phyloP scores from a whole-genome alignment of 1,140 invertebrate species.

The Goniozus legneri region DNA sequence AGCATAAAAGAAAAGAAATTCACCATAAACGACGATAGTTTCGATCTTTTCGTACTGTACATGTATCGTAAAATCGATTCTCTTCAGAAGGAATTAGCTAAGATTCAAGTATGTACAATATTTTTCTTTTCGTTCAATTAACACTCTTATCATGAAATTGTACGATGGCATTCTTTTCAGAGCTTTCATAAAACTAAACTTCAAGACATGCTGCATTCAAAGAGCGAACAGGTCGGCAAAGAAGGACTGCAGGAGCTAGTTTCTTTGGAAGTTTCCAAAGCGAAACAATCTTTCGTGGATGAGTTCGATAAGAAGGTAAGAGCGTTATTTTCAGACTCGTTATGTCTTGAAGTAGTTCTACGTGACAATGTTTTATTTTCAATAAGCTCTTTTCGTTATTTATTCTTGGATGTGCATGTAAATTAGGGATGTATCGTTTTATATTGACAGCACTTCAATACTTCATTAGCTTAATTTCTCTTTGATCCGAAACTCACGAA shows the following conservation, averaged over 20 bases:
- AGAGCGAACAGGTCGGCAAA: slow-evolving; percentile 46
- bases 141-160: neutral
- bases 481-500: too few species aligned
- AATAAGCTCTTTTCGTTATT: too few species aligned
- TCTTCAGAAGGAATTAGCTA: slow-evolving; percentile 70
- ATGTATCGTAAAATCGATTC: slow-evolving; percentile 64
- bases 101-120: slow-evolving; percentile 49
- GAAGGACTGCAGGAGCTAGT: slow-evolving; percentile 42
- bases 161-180: slow-evolving; percentile 34
- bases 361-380: too few species aligned
- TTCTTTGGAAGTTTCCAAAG: slow-evolving; percentile 33
- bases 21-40: slow-evolving; percentile 61
- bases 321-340: too few species aligned
- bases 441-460: too few species aligned
- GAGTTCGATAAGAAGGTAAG: slow-evolving; percentile 41
- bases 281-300: slow-evolving; percentile 37
- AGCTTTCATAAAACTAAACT: slow-evolving; percentile 62
- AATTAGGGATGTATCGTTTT: too few species aligned
- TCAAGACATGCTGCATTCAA: slow-evolving; percentile 60
- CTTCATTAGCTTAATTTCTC: too few species aligned
- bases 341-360: too few species aligned
- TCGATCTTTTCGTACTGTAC: slow-evolving; percentile 68
- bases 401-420: too few species aligned
- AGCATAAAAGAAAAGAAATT: slow-evolving; percentile 64
- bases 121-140: neutral